These are phyloP conservation scores for Cacatua alba DNA, from an alignment of 2,113 vertebrate species.

Conservation along the genomic window DNA sequence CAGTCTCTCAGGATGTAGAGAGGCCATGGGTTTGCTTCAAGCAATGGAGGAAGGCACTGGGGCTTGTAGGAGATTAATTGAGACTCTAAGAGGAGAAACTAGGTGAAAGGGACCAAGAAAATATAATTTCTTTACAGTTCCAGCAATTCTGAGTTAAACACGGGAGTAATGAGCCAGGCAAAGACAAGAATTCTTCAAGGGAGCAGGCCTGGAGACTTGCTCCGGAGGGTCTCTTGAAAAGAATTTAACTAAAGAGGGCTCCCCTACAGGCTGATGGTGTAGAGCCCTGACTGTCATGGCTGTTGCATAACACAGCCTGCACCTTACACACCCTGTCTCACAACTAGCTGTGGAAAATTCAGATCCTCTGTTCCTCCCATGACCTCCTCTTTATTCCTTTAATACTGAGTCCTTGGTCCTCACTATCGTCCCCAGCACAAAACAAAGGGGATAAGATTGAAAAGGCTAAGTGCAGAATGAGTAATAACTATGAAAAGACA, in stretches of 20 bases:
- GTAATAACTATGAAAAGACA: not conserved
- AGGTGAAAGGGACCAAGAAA: not conserved
- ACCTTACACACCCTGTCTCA: not conserved
- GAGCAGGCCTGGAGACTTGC: fast-evolving
- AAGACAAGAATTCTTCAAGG: not conserved
- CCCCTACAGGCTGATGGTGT: not conserved
- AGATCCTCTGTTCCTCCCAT: not conserved
- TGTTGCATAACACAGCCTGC: not conserved
- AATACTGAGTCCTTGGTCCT: not conserved
- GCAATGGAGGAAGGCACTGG: not conserved
- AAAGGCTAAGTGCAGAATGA: not conserved
- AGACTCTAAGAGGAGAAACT: not conserved
- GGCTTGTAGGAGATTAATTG: not conserved
- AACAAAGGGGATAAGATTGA: not conserved
- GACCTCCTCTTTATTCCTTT: not conserved
- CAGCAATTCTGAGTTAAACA: not conserved
- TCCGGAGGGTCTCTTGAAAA: not conserved
- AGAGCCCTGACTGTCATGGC: not conserved
- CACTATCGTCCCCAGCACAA: not conserved
- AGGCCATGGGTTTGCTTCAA: not conserved
- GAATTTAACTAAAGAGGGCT: not conserved
- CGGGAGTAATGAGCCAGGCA: not conserved
- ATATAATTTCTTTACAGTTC: not conserved
- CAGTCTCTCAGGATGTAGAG: not conserved
- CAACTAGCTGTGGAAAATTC: not conserved